These are phyloP conservation scores for Protomyctophum bolini DNA, from an alignment of 2,113 vertebrate genomes.

Conservation along the genomic window DNA sequence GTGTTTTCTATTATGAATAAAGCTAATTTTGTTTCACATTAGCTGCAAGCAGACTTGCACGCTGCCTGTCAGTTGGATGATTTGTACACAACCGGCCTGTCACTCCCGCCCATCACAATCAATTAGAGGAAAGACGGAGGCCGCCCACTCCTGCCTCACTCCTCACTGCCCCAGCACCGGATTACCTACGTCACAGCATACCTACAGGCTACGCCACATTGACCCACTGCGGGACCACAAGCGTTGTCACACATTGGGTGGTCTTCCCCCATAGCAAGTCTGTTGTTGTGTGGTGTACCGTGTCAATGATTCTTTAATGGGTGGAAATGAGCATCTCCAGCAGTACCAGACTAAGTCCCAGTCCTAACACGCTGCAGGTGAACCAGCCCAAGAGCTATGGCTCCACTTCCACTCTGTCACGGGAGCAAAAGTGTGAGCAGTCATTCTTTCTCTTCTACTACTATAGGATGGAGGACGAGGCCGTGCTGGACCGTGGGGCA, in stretches of 20 bases:
- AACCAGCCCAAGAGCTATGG: slow-evolving; percentile 84
- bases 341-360: slow-evolving; percentile 75
- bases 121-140: slow-evolving; percentile 66
- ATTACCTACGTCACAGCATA: slow-evolving; percentile 58
- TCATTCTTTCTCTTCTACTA: slow-evolving; percentile 99
- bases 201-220: slow-evolving; percentile 32
- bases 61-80: slow-evolving; percentile 5
- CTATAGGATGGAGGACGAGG: slow-evolving; percentile 99
- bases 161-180: slow-evolving; percentile 41
- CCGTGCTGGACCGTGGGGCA: slow-evolving; percentile 95
- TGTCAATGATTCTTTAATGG: slow-evolving; percentile 37
- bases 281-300: background rate
- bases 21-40: no score
- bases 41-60: background rate
- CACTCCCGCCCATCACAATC: slow-evolving; percentile 50
- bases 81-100: slow-evolving; percentile 47
- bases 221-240: slow-evolving; percentile 44
- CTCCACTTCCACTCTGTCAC: slow-evolving; percentile 75
- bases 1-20: no score
- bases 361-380: slow-evolving; percentile 83
- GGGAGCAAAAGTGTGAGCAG: slow-evolving; percentile 95
- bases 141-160: slow-evolving; percentile 51
- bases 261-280: background rate
- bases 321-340: slow-evolving; percentile 69
- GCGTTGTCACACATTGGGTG: background rate